Conservation (phyloP, 2,888 invertebrate species). For the Diogma glabrata region DNA sequence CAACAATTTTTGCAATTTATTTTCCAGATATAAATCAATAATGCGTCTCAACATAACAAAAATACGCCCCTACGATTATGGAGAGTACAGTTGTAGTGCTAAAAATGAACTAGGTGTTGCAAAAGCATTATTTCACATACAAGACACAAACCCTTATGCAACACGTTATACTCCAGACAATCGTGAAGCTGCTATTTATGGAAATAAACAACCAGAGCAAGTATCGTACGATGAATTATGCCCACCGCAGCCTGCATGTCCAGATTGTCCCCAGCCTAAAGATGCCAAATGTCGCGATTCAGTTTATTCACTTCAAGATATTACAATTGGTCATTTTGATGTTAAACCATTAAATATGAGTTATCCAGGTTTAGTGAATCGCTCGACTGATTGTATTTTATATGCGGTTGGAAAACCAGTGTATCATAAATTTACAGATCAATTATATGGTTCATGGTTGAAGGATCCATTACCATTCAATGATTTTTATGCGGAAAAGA, state of each 20-base stretch:
- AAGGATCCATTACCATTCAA: constrained; percentile 53
- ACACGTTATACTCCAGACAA: not conserved
- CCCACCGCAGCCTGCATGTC: constrained; percentile 45
- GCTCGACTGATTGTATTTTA: constrained; percentile 57
- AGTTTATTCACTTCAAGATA: constrained; percentile 45
- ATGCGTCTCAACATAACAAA: constrained; percentile 69
- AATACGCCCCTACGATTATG: constrained; percentile 54
- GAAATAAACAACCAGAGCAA: constrained; percentile 47
- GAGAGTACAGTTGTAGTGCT: constrained; percentile 70
- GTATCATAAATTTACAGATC: constrained; percentile 68
- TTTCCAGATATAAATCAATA: constrained; percentile 54
- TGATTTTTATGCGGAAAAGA: constrained; percentile 49
- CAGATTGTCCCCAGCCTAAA: constrained; percentile 46
- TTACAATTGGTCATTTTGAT: constrained; percentile 22
- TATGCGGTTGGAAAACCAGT: constrained; percentile 91
- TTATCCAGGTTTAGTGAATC: constrained; percentile 41
- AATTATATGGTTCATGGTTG: constrained; percentile 75
- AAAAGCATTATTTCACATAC: constrained; percentile 56
- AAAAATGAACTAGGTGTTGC: constrained; percentile 75
- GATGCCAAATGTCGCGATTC: constrained; percentile 45
- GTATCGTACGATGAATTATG: constrained; percentile 49
- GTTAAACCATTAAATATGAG: constrained; percentile 45
- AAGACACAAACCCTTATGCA: constrained; percentile 38
- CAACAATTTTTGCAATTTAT: no score
- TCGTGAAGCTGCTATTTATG: constrained; percentile 40